phyloP scores from a whole-genome alignment of 2,113 vertebrate genomes.

The Junco hyemalis region DNA sequence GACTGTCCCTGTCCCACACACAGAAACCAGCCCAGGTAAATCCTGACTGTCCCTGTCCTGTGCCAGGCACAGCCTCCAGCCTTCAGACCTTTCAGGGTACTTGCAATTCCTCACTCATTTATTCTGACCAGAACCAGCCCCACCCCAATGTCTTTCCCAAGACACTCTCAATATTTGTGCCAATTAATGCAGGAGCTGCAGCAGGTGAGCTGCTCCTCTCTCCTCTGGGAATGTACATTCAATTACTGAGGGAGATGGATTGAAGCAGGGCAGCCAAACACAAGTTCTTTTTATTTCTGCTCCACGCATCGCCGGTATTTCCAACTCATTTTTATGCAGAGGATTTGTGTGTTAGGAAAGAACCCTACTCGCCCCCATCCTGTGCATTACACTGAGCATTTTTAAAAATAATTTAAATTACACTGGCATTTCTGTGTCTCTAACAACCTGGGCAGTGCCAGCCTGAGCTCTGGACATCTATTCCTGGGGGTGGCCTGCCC shows the following conservation, averaged over 20 bases:
- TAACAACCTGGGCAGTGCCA: neutral
- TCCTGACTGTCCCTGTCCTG: fast-evolving
- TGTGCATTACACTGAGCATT: neutral
- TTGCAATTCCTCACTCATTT: neutral
- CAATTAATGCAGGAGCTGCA: neutral
- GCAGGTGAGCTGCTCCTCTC: conserved; percentile 22
- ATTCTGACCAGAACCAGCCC: neutral
- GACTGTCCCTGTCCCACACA: too few relatives aligned
- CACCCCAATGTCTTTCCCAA: neutral
- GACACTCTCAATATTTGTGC: neutral
- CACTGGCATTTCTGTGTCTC: neutral
- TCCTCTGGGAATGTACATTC: neutral
- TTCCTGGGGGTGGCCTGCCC: neutral
- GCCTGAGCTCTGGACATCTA: neutral
- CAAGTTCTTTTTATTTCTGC: conserved; percentile 9
- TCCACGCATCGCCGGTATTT: neutral
- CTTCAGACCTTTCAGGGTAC: fast-evolving
- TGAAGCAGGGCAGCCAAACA: neutral
- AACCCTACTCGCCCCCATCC: neutral
- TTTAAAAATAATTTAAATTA: neutral
- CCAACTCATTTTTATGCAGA: neutral
- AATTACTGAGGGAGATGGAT: neutral
- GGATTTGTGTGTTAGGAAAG: neutral
- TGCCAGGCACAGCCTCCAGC: neutral
- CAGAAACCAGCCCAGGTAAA: neutral